Evolutionary conservation across 2,888 invertebrate genomes (phyloP), one percentile per base, ranked within the genome.

Genomic region (Mythimna pallens): DNA sequence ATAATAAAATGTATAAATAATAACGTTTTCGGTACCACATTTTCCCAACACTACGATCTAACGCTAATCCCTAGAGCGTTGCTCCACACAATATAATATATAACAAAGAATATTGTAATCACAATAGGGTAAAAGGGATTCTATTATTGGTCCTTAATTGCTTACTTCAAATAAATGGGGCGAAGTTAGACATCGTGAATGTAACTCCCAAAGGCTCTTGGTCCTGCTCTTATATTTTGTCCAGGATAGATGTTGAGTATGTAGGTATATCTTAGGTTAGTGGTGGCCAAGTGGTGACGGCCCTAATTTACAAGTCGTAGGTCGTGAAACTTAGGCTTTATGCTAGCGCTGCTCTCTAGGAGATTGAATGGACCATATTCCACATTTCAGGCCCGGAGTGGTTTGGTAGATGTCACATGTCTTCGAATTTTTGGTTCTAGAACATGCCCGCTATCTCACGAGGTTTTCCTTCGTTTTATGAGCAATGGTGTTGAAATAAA

Each of bases 31-130:
- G 8, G 50, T 7, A 3, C 12, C n/a, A 22, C 9, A 47, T 50
- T 55, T 66, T 65, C 54, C 6, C 70, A 52, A 12, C 70, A 69
- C 73, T 76, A 58, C n/a, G 70, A 58, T 61, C 64, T 65, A 70
- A 61, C 64, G 22, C 57, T 78, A 85, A 84, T 85, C 85, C 78
- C 85, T 40, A 59, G 75, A 78, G 86, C 78, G 80, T 77, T 64
- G 64, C 73, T 65, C 76, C 50, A 59, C 52, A 72, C 71, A 78
- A 86, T 79, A 73, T 76, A 79, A 70, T 80, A 74, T 78, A 80
- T 73, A 77, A 84, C 85, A 84, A 86, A 78, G 78, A 82, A 84
- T 82, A 84, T 86, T 84, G 70, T 85, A 84, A 82, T 78, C 83
- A 82, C 86, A 84, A 82, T 86, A 70, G 84, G 57, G 61, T 62